Conservation (phyloP, 2,113 vertebrate genomes). For the Alligator sinensis region DNA sequence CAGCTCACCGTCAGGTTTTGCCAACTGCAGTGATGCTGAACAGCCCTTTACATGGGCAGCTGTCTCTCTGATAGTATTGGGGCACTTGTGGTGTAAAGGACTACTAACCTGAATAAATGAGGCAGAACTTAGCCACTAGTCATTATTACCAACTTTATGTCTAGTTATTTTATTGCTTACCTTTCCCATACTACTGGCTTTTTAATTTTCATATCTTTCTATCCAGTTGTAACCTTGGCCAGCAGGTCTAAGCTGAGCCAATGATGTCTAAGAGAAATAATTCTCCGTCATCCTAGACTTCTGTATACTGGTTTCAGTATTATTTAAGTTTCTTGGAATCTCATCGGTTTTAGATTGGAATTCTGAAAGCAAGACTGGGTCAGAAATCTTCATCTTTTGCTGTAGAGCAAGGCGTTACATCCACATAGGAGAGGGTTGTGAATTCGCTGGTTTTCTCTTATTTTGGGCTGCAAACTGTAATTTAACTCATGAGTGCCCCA, state of each 20-base stretch:
- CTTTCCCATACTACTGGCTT: neutral
- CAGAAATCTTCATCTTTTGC: neutral
- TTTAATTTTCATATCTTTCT: neutral
- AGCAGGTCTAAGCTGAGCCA: neutral
- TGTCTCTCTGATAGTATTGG: neutral
- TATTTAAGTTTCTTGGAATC: neutral
- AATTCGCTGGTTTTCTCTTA: neutral
- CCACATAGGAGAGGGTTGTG: neutral
- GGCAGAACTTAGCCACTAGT: neutral
- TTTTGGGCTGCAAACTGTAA: neutral
- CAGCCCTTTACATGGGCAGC: accelerated
- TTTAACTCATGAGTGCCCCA: neutral
- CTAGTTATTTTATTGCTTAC: neutral
- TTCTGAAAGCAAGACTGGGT: neutral
- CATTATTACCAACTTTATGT: neutral
- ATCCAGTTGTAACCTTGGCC: neutral
- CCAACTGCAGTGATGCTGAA: neutral
- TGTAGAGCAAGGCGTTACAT: neutral
- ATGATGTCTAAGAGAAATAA: neutral
- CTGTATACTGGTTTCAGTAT: neutral
- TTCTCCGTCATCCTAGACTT: accelerated
- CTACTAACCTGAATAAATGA: accelerated
- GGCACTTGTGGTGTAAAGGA: neutral
- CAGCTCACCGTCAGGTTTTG: neutral
- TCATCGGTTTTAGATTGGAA: accelerated